Percentiles rank a stretch among this genome's conserved stretches.
phyloP scores from a whole-genome alignment of 2,888 invertebrate species.

The Thera britannica region DNA sequence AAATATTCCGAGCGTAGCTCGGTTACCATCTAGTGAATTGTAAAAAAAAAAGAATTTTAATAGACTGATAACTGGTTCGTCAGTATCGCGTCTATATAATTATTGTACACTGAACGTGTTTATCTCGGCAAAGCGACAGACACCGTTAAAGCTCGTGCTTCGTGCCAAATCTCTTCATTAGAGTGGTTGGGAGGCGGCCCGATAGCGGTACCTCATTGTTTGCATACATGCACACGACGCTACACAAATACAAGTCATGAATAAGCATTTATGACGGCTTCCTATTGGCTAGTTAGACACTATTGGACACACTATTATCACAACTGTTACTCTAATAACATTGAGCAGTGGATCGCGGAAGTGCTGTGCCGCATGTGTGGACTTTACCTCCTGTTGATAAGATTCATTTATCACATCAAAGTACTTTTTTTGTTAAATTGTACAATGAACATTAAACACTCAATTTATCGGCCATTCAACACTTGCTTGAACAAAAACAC shows the following conservation, averaged over 20 bases:
- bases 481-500: conserved; percentile 28
- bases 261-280: conserved; percentile 45
- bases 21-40: too few relatives aligned
- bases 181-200: conserved; percentile 64
- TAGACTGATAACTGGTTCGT: conserved; percentile 12
- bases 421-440: conserved; percentile 20
- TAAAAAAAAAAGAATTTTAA: conserved; percentile 25
- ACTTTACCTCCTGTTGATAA: conserved; percentile 27
- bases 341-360: conserved; percentile 28
- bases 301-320: conserved; percentile 28
- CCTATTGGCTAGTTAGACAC: conserved; percentile 24
- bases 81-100: conserved; percentile 38
- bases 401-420: conserved; percentile 26
- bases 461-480: conserved; percentile 30
- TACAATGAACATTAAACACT: conserved; percentile 22
- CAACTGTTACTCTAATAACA: conserved; percentile 29
- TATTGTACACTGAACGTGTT: conserved; percentile 52
- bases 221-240: conserved; percentile 60
- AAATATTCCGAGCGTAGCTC: too few relatives aligned
- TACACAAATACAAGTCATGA: conserved; percentile 59
- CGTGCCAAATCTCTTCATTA: conserved; percentile 84
- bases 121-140: conserved; percentile 58
- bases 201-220: conserved; percentile 68
- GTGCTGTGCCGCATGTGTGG: conserved; percentile 20
- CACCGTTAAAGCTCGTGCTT: conserved; percentile 74